Evolutionary conservation across 2,888 invertebrate species (phyloP), one percentile per base, ranked within the genome.

Genomic region (Trilocha varians): DNA sequence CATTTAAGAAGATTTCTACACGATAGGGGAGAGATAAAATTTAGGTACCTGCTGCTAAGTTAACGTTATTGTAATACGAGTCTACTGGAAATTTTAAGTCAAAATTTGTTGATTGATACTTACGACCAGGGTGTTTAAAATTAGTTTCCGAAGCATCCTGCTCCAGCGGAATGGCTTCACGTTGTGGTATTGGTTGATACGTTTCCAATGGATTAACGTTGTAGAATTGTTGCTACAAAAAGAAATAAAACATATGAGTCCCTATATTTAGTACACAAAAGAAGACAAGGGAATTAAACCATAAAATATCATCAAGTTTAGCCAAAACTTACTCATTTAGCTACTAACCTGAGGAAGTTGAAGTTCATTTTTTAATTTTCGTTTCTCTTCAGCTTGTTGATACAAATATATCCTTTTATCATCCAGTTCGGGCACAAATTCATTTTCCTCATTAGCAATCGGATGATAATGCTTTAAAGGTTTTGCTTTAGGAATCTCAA

Each of bases 311-410:
- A 4, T 33, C 13, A 16, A n/a, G n/a, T n/a, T n/a, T n/a, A n/a
- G n/a, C n/a, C n/a, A n/a, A n/a, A n/a, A n/a, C n/a, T n/a, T n/a
- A n/a, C n/a, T n/a, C n/a, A n/a, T n/a, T n/a, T n/a, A n/a, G n/a
- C n/a, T 15, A 42, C 38, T 5, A 34, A 42, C 42, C 42, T 42
- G 42, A 6, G n/a, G n/a, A 17, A 35, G 25, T 34, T 16, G 39
- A 42, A 14, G 16, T 34, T 74, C 70, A 45, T 72, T 62, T 51
- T 72, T 77, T 34, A 82, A 58, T 57, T 79, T 77, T 46, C 82
- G 79, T 65, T 87, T 85, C 58, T 88, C 79, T 57, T 87, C 83
- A 32, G 78, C 70, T 64, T 88, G 86, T 50, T 87, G 79, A 49
- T 78, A 76, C 36, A 78, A 70, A 49, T 82, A 77, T 49, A 71